Percentiles rank a stretch among this genome's conserved stretches.
These are phyloP conservation scores for Diadegma fenestrale DNA, from an alignment of 2,888 invertebrate genomes.

Conservation along the genomic window DNA sequence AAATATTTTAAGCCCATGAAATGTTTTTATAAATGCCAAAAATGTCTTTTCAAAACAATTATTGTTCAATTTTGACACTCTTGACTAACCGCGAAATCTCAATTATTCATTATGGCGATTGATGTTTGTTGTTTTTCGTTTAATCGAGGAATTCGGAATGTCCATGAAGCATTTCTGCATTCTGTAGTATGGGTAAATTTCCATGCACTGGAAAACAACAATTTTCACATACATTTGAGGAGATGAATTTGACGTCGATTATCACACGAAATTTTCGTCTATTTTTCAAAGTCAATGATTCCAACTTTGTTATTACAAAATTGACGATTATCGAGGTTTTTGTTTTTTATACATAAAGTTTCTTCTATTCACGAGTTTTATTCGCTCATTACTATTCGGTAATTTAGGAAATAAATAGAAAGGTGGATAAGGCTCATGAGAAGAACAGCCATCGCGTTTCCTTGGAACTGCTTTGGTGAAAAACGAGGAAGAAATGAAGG, in stretches of 20 bases:
- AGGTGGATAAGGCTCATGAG: background rate
- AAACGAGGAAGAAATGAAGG: conserved; percentile 26
- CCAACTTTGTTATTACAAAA: background rate
- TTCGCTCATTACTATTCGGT: background rate
- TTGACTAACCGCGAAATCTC: too few relatives aligned
- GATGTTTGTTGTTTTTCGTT: too few relatives aligned
- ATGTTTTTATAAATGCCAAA: background rate
- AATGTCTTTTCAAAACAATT: background rate
- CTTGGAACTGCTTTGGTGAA: conserved; percentile 5
- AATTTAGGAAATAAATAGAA: background rate
- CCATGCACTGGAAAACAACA: too few relatives aligned
- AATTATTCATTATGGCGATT: too few relatives aligned
- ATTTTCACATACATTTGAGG: too few relatives aligned
- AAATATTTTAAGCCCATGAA: background rate
- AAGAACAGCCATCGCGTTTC: background rate
- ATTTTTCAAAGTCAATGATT: too few relatives aligned
- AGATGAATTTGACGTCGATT: too few relatives aligned
- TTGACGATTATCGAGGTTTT: background rate
- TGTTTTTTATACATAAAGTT: background rate
- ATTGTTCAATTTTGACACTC: background rate
- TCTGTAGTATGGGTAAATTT: too few relatives aligned
- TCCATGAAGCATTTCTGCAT: too few relatives aligned
- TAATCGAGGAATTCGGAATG: too few relatives aligned
- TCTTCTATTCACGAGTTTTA: background rate
- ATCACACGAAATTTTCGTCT: too few relatives aligned